phyloP scores from a whole-genome alignment of 2,888 invertebrate species.

The Diarsia brunnea region DNA sequence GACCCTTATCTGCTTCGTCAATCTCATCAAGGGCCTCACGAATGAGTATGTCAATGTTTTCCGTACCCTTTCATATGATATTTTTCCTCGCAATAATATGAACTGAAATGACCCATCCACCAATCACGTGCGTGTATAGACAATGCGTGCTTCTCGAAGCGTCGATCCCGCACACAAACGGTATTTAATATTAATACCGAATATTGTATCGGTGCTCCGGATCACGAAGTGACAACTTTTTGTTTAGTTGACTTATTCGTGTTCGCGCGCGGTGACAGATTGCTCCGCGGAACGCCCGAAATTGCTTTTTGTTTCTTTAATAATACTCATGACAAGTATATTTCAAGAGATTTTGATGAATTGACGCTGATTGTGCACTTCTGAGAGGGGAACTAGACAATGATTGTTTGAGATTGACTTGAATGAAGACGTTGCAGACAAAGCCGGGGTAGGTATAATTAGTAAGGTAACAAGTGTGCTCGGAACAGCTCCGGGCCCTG shows the following conservation, averaged over 20 bases:
- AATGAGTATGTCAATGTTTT: conserved; percentile 52
- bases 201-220: conserved; percentile 46
- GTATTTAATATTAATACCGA: conserved; percentile 64
- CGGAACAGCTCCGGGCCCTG: neutral
- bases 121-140: conserved; percentile 43
- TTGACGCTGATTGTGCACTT: conserved; percentile 59
- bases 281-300: conserved; percentile 62
- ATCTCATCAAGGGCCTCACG: conserved; percentile 40
- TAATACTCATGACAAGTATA: conserved; percentile 70
- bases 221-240: conserved; percentile 65
- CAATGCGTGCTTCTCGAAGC: conserved; percentile 26
- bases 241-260: conserved; percentile 73
- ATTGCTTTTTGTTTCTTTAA: conserved; percentile 71
- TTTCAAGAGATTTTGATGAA: conserved; percentile 66
- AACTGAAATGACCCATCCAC: conserved; percentile 44
- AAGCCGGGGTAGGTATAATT: conserved; percentile 7
- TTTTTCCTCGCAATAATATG: conserved; percentile 49
- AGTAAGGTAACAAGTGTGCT: conserved; percentile 13
- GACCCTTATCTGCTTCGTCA: conserved; percentile 44
- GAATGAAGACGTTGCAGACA: neutral
- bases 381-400: conserved; percentile 18
- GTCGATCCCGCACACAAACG: conserved; percentile 24
- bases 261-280: conserved; percentile 65
- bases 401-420: conserved; percentile 22
- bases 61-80: conserved; percentile 52